Percentiles rank a stretch among this genome's conserved stretches.
phyloP scores from a whole-genome alignment of 2,797 vertebrate species.

The Pseudomugil tenellus region DNA sequence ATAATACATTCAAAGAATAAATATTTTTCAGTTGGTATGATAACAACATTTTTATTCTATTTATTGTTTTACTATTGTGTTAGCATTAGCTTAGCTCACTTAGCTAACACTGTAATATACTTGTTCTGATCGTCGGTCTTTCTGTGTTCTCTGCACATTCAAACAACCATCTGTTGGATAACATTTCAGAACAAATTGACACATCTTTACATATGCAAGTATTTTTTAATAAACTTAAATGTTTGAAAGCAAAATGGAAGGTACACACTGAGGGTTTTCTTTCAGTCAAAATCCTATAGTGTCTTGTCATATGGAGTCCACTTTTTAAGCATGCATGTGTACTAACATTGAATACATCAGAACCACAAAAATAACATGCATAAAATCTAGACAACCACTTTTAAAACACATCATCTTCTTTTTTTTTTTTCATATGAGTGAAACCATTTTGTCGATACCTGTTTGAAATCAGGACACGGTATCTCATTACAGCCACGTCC shows the following conservation, averaged over 20 bases:
- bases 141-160: background rate
- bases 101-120: background rate
- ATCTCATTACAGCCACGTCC: constrained; percentile 19
- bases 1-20: no score
- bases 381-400: constrained; percentile 2
- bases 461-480: constrained; percentile 16
- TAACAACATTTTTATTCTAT: no score
- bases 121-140: background rate
- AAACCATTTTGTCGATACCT: constrained; percentile 1
- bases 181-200: background rate
- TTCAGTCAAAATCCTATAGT: background rate
- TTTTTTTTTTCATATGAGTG: constrained; percentile 6
- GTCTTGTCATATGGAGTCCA: constrained; percentile 1
- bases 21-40: no score
- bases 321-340: constrained; percentile 3
- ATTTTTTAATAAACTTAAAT: background rate
- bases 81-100: background rate
- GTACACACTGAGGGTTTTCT: background rate
- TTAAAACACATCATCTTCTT: constrained; percentile 4
- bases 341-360: constrained; percentile 1
- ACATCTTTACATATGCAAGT: background rate
- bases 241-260: background rate
- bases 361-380: background rate
- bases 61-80: background rate
- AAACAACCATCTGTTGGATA: background rate